Percentiles rank a stretch among this genome's conserved stretches.
Evolutionary conservation across 37 sponge, comb jelly and placozoan species (phyloP).

Genomic region (Agelas oroides): DNA sequence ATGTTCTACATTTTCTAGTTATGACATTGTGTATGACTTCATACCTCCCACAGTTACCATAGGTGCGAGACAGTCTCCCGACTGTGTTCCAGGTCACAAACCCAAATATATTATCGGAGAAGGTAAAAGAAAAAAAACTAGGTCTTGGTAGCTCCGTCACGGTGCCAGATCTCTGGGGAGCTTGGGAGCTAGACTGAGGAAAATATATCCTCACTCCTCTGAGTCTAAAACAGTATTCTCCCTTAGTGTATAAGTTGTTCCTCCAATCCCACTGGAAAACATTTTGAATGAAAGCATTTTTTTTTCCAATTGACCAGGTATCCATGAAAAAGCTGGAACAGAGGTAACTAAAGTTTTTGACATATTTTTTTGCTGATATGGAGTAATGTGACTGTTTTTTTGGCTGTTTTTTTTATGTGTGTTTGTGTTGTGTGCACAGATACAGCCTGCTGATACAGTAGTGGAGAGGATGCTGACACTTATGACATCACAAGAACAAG

Average conservation of each 20-base stretch:
- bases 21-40: background rate
- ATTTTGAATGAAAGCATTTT: too few relatives aligned
- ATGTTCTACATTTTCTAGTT: too few relatives aligned
- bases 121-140: slow-evolving; percentile 89
- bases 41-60: slow-evolving; percentile 66
- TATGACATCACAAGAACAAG: slow-evolving; percentile 60
- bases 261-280: too few relatives aligned
- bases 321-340: slow-evolving; percentile 95
- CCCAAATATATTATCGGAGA: slow-evolving; percentile 80
- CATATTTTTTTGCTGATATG: background rate
- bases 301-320: too few relatives aligned
- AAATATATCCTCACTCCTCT: too few relatives aligned
- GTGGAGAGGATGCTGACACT: slow-evolving; percentile 72
- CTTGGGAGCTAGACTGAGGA: too few relatives aligned
- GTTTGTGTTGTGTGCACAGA: too few relatives aligned
- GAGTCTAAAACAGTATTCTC: too few relatives aligned
- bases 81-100: slow-evolving; percentile 84
- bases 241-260: too few relatives aligned
- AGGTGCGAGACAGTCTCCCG: slow-evolving; percentile 90
- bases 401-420: too few relatives aligned
- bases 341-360: slow-evolving; percentile 55
- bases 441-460: slow-evolving; percentile 72
- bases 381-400: too few relatives aligned
- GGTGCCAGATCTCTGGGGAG: too few relatives aligned
- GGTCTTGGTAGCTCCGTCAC: slow-evolving; percentile 76